Conservation (phyloP, 2,113 vertebrate genomes). For the Probosciger aterrimus region DNA sequence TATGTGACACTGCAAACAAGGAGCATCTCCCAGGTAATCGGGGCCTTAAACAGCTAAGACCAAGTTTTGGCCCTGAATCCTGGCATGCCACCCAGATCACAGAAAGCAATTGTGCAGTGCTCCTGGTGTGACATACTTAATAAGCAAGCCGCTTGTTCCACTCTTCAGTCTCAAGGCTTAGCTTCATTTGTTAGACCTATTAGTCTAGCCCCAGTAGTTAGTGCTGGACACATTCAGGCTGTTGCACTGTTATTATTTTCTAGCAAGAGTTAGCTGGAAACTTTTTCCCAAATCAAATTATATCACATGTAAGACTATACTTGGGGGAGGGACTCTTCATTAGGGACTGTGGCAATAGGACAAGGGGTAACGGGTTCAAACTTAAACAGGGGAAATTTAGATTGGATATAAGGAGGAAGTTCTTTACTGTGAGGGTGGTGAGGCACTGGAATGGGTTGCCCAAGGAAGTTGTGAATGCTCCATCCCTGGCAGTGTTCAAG, state of each 20-base stretch:
- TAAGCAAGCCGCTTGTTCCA: background rate
- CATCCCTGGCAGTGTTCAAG: too few relatives aligned
- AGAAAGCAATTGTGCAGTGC: background rate
- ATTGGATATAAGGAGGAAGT: too few relatives aligned
- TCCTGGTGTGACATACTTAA: background rate
- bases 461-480: too few relatives aligned
- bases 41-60: background rate
- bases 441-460: too few relatives aligned
- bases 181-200: background rate
- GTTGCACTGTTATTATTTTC: background rate
- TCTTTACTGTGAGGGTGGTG: too few relatives aligned
- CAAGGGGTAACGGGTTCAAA: too few relatives aligned
- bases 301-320: background rate
- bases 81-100: background rate
- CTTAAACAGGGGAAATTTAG: too few relatives aligned
- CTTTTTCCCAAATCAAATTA: background rate
- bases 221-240: background rate
- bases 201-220: background rate
- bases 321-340: too few relatives aligned
- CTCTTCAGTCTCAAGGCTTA: background rate
- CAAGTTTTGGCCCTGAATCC: background rate
- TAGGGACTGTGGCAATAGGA: too few relatives aligned
- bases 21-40: conserved; percentile 38
- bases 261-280: background rate
- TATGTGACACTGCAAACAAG: background rate